A percentile compares a stretch with the other conserved stretches of the same genome.
These are phyloP conservation scores for Caenorhabditis drosophilae DNA, from an alignment of 2,888 invertebrate genomes.

Conservation along the genomic window DNA sequence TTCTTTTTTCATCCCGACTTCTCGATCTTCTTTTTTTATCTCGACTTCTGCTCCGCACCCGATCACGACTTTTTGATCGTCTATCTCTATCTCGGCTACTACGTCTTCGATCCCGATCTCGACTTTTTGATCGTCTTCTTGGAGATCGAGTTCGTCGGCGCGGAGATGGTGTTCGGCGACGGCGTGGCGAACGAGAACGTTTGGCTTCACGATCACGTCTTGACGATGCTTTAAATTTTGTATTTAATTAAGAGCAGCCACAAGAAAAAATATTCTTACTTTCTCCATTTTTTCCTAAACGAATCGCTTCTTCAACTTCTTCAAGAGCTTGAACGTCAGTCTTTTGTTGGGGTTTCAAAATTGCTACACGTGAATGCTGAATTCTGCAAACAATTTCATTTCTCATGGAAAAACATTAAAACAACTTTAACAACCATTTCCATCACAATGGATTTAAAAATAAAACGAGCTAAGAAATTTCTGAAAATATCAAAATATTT, in stretches of 20 bases:
- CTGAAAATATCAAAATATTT: too few relatives aligned
- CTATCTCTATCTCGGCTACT: conserved; percentile 19
- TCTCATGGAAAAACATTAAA: too few relatives aligned
- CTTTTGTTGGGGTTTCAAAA: conserved; percentile 86
- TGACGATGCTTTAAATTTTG: conserved; percentile 8
- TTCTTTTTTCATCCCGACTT: conserved; percentile 15
- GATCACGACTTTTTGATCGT: too few relatives aligned
- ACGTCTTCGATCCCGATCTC: conserved; percentile 16
- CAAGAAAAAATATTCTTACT: conserved; percentile 5
- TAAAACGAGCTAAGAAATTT: too few relatives aligned
- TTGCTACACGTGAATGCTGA: conserved; percentile 88
- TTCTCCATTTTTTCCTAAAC: conserved; percentile 72
- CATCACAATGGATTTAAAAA: too few relatives aligned
- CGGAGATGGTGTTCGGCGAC: conserved; percentile 47
- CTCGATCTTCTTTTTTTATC: conserved; percentile 20
- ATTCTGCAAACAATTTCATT: too few relatives aligned
- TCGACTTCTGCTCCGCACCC: conserved; percentile 28
- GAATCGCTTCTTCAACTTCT: conserved; percentile 96
- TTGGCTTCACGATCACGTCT: conserved; percentile 23
- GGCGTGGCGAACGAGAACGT: conserved; percentile 45
- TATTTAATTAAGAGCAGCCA: neutral
- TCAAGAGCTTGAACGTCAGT: conserved; percentile 92
- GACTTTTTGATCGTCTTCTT: conserved; percentile 17
- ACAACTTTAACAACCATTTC: too few relatives aligned
- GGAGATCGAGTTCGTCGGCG: conserved; percentile 30